A percentile compares a stretch with the other conserved stretches of the same genome.
Evolutionary conservation across 2,888 invertebrate genomes (phyloP).

Genomic region (Amblyteles armatorius): DNA sequence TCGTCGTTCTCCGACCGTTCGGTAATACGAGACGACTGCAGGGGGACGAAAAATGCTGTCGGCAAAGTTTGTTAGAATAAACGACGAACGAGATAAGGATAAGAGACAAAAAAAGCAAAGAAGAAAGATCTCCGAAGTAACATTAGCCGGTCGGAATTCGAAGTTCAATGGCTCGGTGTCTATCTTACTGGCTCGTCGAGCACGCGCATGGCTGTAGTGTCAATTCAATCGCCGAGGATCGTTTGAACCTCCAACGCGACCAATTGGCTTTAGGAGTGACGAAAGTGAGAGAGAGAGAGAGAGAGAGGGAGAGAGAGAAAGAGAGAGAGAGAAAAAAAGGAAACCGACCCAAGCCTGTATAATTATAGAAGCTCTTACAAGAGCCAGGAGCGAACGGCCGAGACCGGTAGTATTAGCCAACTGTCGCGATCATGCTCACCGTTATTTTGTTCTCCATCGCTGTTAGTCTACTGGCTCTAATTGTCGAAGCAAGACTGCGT

Average conservation of each 20-base stretch:
- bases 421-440: conserved; percentile 45
- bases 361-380: conserved; percentile 41
- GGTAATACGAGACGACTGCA: no score
- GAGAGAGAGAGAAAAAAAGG: conserved; percentile 5
- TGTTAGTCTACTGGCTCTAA: conserved; percentile 48
- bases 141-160: not conserved
- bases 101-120: not conserved
- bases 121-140: not conserved
- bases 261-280: conserved; percentile 42
- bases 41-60: not conserved
- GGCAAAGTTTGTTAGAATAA: not conserved
- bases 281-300: conserved; percentile 34
- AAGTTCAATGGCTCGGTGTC: conserved; percentile 27
- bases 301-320: conserved; percentile 31
- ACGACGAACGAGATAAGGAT: not conserved
- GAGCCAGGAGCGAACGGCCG: conserved; percentile 19
- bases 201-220: conserved; percentile 47
- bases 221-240: conserved; percentile 45
- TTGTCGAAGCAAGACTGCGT: conserved; percentile 46
- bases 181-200: conserved; percentile 15
- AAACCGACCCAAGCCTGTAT: conserved; percentile 4
- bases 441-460: conserved; percentile 57
- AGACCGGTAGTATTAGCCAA: conserved; percentile 12
- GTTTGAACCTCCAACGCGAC: conserved; percentile 21
- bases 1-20: not conserved